Conservation (phyloP, 2,113 vertebrate genomes). For the Stegastes partitus region DNA sequence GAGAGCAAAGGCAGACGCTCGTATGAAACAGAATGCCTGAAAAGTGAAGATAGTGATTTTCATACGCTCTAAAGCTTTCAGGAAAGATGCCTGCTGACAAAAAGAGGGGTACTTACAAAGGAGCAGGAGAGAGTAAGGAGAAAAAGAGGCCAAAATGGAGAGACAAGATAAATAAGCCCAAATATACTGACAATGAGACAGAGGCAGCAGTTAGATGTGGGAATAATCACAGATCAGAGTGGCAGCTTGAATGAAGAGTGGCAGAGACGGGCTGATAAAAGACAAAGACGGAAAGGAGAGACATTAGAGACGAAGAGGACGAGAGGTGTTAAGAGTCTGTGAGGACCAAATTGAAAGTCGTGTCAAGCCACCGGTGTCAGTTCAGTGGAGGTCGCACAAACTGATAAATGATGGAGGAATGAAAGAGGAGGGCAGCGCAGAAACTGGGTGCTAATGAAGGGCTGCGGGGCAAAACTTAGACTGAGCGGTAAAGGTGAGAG, state of each 20-base stretch:
- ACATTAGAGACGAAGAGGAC: conserved; percentile 14
- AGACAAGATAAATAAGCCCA: conserved; percentile 8
- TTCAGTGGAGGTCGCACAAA: conserved; percentile 33
- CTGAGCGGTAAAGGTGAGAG: conserved; percentile 7
- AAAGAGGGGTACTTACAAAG: conserved; percentile 9
- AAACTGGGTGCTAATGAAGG: conserved; percentile 26
- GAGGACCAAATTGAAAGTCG: conserved; percentile 39
- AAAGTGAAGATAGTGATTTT: conserved; percentile 22
- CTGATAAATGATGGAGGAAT: conserved; percentile 21
- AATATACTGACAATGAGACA: not conserved
- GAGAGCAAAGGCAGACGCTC: conserved; percentile 18
- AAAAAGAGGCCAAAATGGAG: conserved; percentile 7
- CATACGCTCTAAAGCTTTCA: conserved; percentile 4
- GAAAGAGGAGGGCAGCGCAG: conserved; percentile 1
- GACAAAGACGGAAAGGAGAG: conserved; percentile 15
- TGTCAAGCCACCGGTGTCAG: conserved; percentile 27
- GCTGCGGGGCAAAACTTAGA: conserved; percentile 7
- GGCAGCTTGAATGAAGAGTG: conserved; percentile 20
- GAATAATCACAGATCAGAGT: conserved; percentile 10
- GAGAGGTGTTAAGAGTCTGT: conserved; percentile 2
- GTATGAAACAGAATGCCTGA: conserved; percentile 9
- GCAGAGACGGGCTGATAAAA: conserved; percentile 27
- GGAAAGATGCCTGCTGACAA: conserved; percentile 1
- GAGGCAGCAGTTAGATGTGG: not conserved
- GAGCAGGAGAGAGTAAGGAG: conserved; percentile 25